These are phyloP conservation scores for Pseudomugil tenellus DNA, from an alignment of 2,797 vertebrate species.

Conservation along the genomic window DNA sequence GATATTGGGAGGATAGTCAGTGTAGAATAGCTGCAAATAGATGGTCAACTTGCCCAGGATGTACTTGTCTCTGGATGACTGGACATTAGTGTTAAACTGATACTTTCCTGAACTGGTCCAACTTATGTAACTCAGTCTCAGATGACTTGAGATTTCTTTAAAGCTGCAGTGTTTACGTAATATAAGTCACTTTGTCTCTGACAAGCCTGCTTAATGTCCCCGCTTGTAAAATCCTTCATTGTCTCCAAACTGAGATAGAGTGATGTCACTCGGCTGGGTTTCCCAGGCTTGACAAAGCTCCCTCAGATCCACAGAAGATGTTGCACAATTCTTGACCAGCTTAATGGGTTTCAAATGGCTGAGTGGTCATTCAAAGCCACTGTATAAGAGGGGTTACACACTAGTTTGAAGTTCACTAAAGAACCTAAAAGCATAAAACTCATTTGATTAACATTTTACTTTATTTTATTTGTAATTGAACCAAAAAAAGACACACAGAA, in stretches of 20 bases:
- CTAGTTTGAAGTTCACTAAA: background rate
- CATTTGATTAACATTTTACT: background rate
- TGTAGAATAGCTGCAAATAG: no score
- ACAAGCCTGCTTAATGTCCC: background rate
- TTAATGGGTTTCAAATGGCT: background rate
- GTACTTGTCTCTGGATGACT: no score
- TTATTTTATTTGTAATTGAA: background rate
- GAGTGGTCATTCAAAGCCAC: background rate
- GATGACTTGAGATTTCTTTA: background rate
- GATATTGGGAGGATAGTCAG: no score
- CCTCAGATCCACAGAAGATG: background rate
- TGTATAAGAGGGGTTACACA: background rate
- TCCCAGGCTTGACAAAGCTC: background rate
- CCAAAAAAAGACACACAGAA: no score
- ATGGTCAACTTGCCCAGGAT: no score
- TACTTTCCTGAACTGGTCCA: background rate
- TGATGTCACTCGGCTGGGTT: slow-evolving; percentile 5
- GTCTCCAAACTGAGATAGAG: background rate
- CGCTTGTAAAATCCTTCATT: background rate
- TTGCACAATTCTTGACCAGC: background rate
- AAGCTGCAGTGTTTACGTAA: background rate
- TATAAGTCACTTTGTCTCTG: background rate
- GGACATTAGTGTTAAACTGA: background rate
- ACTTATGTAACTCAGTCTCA: background rate
- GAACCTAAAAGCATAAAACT: background rate